Evolutionary conservation across 2,888 invertebrate species (phyloP).

Genomic region (Anthrax anthrax): DNA sequence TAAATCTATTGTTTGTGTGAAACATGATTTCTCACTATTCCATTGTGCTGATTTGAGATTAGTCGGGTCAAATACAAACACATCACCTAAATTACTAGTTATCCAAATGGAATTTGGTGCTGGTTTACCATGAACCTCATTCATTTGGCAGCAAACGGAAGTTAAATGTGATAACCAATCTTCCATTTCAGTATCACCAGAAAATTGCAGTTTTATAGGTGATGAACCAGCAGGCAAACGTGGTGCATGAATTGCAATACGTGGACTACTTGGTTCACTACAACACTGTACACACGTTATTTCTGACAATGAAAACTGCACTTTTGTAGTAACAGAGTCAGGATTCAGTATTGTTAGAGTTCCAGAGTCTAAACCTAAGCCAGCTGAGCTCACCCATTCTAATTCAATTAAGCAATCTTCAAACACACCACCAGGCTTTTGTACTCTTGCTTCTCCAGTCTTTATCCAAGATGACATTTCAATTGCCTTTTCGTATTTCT

Average conservation of each 20-base stretch:
- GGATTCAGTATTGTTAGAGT: slow-evolving; percentile 62
- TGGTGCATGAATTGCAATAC: slow-evolving; percentile 60
- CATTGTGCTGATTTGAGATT: slow-evolving; percentile 41
- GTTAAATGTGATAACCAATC: slow-evolving; percentile 77
- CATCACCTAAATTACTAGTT: slow-evolving; percentile 62
- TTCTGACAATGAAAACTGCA: slow-evolving; percentile 59
- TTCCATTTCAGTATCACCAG: slow-evolving; percentile 71
- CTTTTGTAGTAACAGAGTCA: slow-evolving; percentile 61
- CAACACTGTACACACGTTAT: slow-evolving; percentile 62
- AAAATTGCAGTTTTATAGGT: slow-evolving; percentile 61
- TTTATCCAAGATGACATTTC: slow-evolving; percentile 80
- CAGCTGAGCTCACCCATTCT: slow-evolving; percentile 58
- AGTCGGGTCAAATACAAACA: slow-evolving; percentile 66
- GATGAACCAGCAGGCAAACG: slow-evolving; percentile 36
- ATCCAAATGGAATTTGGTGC: slow-evolving; percentile 63
- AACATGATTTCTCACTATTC: slow-evolving; percentile 37
- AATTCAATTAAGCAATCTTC: slow-evolving; percentile 68
- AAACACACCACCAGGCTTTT: slow-evolving; percentile 39
- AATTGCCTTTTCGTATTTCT: slow-evolving; percentile 59
- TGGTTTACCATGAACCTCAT: slow-evolving; percentile 54
- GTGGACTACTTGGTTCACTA: slow-evolving; percentile 66
- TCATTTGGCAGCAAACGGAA: slow-evolving; percentile 60
- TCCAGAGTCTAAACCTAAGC: slow-evolving; percentile 51
- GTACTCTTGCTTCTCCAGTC: slow-evolving; percentile 61
- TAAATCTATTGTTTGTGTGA: slow-evolving; percentile 52